Conservation (phyloP, 2,113 vertebrate genomes). For the Tyrannus savana region DNA sequence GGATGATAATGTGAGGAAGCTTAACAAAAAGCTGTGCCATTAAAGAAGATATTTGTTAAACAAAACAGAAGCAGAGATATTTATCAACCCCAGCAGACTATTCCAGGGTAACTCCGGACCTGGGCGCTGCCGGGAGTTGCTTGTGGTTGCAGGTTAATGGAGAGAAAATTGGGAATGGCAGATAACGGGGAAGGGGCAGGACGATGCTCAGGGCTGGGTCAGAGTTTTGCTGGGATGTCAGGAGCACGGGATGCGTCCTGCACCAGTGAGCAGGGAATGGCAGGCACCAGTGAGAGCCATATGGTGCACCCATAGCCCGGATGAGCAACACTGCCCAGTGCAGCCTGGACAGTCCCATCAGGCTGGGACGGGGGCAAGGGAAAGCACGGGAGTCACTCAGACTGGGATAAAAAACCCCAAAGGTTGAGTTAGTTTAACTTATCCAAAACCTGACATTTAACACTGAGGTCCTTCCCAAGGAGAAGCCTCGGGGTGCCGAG, state of each 20-base stretch:
- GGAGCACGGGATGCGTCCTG: neutral
- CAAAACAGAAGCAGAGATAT: neutral
- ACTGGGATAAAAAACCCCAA: accelerated
- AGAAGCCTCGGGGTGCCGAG: accelerated
- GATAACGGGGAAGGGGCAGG: neutral
- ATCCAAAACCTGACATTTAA: neutral
- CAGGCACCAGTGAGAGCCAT: accelerated
- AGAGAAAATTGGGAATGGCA: neutral
- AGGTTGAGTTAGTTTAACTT: neutral
- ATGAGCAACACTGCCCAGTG: neutral
- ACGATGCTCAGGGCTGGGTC: neutral
- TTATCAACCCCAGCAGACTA: neutral
- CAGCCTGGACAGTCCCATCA: accelerated
- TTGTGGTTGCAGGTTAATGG: accelerated
- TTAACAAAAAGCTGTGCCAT: neutral
- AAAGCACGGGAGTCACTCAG: neutral
- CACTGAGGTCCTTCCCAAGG: neutral
- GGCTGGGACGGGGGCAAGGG: accelerated
- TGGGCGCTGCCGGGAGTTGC: neutral
- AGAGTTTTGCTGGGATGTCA: neutral
- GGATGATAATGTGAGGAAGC: neutral
- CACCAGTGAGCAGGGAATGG: accelerated
- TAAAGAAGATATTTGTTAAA: constrained; percentile 41
- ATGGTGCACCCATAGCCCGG: accelerated
- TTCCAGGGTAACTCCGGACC: neutral